Evolutionary conservation across 2,888 invertebrate genomes (phyloP).

Genomic region (Ctenicera cuprea): DNA sequence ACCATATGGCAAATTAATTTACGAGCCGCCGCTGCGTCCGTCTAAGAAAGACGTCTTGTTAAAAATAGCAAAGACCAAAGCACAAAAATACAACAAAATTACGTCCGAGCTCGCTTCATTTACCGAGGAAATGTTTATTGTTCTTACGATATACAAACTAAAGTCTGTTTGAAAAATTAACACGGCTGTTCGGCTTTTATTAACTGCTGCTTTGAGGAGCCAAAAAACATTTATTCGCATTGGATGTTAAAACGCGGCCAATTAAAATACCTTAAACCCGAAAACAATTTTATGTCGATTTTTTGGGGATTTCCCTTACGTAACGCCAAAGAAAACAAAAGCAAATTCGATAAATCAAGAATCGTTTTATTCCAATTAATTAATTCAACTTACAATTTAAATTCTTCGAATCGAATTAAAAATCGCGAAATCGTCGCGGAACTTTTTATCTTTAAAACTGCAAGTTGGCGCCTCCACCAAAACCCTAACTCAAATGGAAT

Average conservation of each 20-base stretch:
- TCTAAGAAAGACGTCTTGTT: constrained; percentile 13
- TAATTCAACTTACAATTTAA: no score
- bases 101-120: constrained; percentile 3
- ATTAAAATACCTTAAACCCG: constrained; percentile 10
- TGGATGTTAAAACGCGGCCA: neutral
- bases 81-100: neutral
- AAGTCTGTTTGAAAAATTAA: constrained; percentile 32
- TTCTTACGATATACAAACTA: constrained; percentile 27
- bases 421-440: no score
- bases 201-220: constrained; percentile 20
- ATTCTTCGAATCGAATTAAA: no score
- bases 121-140: constrained; percentile 20
- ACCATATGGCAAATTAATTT: constrained; percentile 39
- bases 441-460: no score
- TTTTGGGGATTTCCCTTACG: no score
- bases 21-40: neutral
- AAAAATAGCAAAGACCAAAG: constrained; percentile 11
- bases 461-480: no score
- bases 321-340: no score
- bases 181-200: constrained; percentile 35
- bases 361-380: no score
- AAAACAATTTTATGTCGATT: neutral
- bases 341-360: no score
- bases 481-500: no score
- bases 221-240: constrained; percentile 14